A percentile compares a stretch with the other conserved stretches of the same genome.
Conservation (phyloP, 2,113 vertebrate species). For the Calonectris borealis region DNA sequence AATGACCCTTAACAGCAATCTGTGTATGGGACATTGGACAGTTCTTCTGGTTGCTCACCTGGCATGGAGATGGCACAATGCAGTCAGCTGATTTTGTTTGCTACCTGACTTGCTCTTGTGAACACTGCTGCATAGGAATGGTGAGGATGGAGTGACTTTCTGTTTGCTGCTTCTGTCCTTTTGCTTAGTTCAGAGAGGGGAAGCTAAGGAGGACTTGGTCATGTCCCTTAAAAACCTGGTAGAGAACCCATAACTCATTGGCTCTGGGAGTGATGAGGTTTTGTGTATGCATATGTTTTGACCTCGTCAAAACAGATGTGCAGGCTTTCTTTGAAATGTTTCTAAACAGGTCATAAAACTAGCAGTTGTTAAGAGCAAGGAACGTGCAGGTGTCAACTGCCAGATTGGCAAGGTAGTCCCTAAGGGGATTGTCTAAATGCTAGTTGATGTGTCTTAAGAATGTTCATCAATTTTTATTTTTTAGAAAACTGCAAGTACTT, state of each 20-base stretch:
- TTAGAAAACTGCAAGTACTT: neutral
- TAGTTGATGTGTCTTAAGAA: neutral
- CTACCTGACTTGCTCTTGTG: neutral
- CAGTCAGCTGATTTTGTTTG: neutral
- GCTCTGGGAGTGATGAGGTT: neutral
- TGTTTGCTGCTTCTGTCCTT: neutral
- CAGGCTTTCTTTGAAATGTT: neutral
- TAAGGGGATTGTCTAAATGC: neutral
- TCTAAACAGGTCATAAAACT: neutral
- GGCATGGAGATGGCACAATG: neutral
- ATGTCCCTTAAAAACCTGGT: neutral
- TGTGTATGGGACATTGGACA: neutral
- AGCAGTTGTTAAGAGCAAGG: neutral
- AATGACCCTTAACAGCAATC: neutral
- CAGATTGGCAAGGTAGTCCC: neutral
- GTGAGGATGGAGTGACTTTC: neutral
- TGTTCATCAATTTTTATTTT: neutral
- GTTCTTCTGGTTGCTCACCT: neutral
- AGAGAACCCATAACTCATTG: neutral
- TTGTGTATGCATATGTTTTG: neutral
- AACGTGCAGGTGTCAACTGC: neutral
- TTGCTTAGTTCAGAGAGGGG: neutral
- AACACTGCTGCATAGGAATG: accelerated
- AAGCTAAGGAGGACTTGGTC: neutral
- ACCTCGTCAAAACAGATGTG: neutral